phyloP scores from a whole-genome alignment of 2,113 vertebrate species.

The Apeltes quadracus region DNA sequence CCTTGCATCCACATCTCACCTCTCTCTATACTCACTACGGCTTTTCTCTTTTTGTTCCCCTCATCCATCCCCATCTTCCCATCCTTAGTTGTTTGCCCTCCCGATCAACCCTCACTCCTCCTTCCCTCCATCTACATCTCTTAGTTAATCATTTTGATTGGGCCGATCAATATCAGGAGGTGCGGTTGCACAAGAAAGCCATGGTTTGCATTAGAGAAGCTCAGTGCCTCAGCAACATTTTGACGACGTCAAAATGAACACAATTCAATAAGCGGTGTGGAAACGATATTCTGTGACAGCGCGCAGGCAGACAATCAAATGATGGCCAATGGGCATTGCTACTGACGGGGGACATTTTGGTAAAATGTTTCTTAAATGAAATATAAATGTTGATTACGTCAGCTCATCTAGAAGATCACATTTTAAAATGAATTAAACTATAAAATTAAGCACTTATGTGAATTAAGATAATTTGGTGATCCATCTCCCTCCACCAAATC shows the following conservation, averaged over 20 bases:
- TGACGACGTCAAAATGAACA: constrained; percentile 9
- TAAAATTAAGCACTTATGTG: too few relatives aligned
- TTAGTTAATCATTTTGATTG: constrained; percentile 67
- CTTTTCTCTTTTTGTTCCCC: constrained; percentile 16
- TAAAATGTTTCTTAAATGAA: neutral
- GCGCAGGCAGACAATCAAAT: neutral
- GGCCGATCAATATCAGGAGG: constrained; percentile 57
- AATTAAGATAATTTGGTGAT: neutral
- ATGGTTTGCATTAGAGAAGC: constrained; percentile 20
- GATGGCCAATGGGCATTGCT: neutral
- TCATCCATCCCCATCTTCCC: constrained; percentile 35
- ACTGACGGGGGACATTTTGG: neutral
- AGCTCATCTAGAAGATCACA: too few relatives aligned
- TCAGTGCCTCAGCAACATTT: constrained; percentile 48
- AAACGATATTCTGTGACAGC: neutral
- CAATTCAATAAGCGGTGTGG: neutral
- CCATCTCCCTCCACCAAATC: neutral
- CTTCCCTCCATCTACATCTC: neutral
- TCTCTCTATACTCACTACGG: neutral
- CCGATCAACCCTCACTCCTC: constrained; percentile 16
- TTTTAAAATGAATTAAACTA: too few relatives aligned
- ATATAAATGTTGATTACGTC: neutral
- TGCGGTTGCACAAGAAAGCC: constrained; percentile 38
- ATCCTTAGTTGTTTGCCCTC: constrained; percentile 47
- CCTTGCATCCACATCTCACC: constrained; percentile 4